Evolutionary conservation across 2,113 vertebrate species (phyloP).

Genomic region (Silurus glanis): DNA sequence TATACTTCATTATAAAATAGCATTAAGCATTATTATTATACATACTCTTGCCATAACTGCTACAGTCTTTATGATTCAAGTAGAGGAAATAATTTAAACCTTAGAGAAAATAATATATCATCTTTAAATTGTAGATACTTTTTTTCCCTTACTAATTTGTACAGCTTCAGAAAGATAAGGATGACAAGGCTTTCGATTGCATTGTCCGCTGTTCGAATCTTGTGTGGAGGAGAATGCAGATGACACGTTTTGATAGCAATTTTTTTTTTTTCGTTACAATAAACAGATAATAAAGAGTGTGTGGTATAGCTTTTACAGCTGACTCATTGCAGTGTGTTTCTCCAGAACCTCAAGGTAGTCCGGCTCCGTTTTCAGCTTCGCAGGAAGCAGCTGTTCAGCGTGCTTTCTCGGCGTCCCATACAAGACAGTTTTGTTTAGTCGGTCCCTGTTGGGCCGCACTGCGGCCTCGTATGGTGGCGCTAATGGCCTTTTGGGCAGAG

Average conservation of each 20-base stretch:
- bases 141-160: constrained; percentile 68
- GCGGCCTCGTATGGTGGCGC: constrained; percentile 85
- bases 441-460: constrained; percentile 88
- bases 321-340: constrained; percentile 98
- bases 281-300: constrained; percentile 43
- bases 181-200: constrained; percentile 58
- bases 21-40: constrained; percentile 68
- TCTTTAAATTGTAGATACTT: constrained; percentile 51
- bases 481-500: constrained; percentile 94
- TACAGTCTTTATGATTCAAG: constrained; percentile 65
- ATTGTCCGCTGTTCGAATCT: constrained; percentile 56
- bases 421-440: constrained; percentile 91
- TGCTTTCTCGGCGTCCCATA: constrained; percentile 96
- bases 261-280: constrained; percentile 51
- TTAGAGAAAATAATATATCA: constrained; percentile 71
- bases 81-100: constrained; percentile 75
- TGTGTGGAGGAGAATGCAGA: constrained; percentile 61
- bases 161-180: constrained; percentile 64
- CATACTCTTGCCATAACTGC: constrained; percentile 68
- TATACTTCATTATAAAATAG: constrained; percentile 59
- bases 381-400: constrained; percentile 85
- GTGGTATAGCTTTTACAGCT: constrained; percentile 75
- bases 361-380: constrained; percentile 91
- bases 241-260: constrained; percentile 63
- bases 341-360: constrained; percentile 99